Conservation (phyloP, 1,140 invertebrate species). For the Hylaeus anthracinus region DNA sequence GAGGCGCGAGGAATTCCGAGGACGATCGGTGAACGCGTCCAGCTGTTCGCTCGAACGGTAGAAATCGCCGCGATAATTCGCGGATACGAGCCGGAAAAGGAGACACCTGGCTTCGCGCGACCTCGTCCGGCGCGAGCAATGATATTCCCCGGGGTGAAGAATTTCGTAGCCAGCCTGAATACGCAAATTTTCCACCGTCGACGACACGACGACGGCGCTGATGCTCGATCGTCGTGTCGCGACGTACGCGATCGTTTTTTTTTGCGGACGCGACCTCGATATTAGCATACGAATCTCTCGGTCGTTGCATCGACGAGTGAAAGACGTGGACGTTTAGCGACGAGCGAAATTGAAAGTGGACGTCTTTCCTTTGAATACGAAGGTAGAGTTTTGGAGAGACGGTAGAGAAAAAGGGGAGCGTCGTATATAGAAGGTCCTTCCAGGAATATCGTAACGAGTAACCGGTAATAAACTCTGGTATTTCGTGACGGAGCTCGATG, state of each 20-base stretch:
- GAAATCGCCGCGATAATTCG: background rate
- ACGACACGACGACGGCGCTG: no score
- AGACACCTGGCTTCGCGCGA: background rate
- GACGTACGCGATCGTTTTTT: no score
- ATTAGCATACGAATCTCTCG: no score
- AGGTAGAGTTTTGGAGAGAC: no score
- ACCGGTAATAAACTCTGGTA: background rate
- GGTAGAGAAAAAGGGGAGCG: no score
- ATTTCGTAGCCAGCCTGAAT: background rate
- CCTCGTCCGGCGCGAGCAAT: conserved; percentile 11
- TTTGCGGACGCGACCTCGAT: background rate
- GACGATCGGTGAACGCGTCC: conserved; percentile 39
- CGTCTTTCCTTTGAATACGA: no score
- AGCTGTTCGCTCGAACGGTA: background rate
- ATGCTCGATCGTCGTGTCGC: no score
- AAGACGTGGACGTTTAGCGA: no score
- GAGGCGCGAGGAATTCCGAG: conserved; percentile 35
- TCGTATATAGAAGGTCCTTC: background rate
- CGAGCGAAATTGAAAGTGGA: no score
- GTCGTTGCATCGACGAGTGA: no score
- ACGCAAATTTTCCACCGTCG: conserved; percentile 2
- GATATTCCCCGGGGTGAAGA: background rate
- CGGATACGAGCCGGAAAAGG: background rate
- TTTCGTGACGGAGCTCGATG: no score
- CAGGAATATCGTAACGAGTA: background rate